Evolutionary conservation across 1,140 invertebrate genomes (phyloP).

Genomic region (Proctacanthus coquilletti): DNA sequence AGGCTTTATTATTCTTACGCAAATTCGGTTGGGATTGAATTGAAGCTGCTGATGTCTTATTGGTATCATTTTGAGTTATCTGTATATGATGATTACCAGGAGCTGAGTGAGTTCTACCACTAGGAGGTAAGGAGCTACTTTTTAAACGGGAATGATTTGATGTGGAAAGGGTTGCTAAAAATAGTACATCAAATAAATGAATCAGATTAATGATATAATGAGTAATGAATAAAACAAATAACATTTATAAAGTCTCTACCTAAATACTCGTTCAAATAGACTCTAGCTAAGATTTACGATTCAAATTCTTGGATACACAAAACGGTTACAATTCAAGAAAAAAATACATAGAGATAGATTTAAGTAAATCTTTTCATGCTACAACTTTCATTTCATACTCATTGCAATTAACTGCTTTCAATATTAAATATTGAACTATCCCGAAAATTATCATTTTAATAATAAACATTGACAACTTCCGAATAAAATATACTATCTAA

Average conservation of each 20-base stretch:
- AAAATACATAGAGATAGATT: too few species aligned
- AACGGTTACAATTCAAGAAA: too few species aligned
- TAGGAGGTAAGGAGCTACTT: slow-evolving; percentile 32
- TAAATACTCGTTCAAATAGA: too few species aligned
- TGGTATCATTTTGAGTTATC: slow-evolving; percentile 13
- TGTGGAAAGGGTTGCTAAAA: slow-evolving; percentile 36
- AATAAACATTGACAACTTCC: too few species aligned
- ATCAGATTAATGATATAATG: slow-evolving; percentile 4
- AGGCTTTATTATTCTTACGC: slow-evolving; percentile 8
- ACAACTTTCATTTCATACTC: too few species aligned
- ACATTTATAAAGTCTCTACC: slow-evolving; percentile 8
- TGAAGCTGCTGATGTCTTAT: slow-evolving; percentile 13
- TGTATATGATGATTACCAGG: slow-evolving; percentile 11
- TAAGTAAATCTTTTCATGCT: too few species aligned
- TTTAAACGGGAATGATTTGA: slow-evolving; percentile 35
- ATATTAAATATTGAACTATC: neutral
- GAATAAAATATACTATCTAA: neutral
- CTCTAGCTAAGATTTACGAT: too few species aligned
- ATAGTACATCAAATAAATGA: slow-evolving; percentile 10
- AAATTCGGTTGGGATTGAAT: slow-evolving; percentile 12
- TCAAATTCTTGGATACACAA: too few species aligned
- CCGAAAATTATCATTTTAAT: neutral
- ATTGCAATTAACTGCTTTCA: neutral
- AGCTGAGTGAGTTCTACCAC: slow-evolving; percentile 24
- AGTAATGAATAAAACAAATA: slow-evolving; percentile 11